These are phyloP conservation scores for Agonopterix alstromeriana DNA, from an alignment of 2,888 invertebrate genomes.

Conservation along the genomic window DNA sequence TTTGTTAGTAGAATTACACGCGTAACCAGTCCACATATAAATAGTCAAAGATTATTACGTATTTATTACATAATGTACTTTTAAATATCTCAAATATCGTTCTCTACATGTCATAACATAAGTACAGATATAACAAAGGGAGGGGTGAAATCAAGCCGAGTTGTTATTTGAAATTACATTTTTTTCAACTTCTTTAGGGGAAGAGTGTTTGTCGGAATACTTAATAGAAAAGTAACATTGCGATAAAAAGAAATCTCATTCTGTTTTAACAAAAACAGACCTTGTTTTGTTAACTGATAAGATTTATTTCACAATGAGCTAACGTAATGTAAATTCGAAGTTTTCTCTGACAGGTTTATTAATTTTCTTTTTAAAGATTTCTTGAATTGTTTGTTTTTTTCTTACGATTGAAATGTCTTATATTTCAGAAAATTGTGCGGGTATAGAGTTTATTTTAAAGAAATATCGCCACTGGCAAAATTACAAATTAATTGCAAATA, in stretches of 20 bases:
- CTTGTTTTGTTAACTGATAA: not conserved
- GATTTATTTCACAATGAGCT: not conserved
- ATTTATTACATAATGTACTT: no score
- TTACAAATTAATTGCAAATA: no score
- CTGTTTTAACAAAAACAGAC: not conserved
- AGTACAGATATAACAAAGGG: no score
- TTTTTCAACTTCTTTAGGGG: conserved; percentile 46
- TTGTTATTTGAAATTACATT: conserved; percentile 63
- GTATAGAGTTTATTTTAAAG: no score
- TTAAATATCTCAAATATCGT: no score
- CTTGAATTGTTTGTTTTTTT: conserved; percentile 16
- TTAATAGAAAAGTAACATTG: conserved; percentile 55
- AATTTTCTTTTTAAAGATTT: conserved; percentile 38
- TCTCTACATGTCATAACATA: no score
- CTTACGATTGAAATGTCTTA: conserved; percentile 2
- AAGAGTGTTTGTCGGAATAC: conserved; percentile 37
- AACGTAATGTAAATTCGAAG: not conserved
- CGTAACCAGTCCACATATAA: no score
- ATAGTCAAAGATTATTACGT: no score
- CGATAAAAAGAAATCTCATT: conserved; percentile 22
- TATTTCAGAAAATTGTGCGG: no score
- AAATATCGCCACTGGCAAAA: no score
- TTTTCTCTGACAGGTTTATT: conserved; percentile 45
- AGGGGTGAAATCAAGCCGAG: conserved; percentile 37
- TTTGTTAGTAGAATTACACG: no score